Conservation (phyloP, 2,888 invertebrate genomes). For the Baccha elongata region DNA sequence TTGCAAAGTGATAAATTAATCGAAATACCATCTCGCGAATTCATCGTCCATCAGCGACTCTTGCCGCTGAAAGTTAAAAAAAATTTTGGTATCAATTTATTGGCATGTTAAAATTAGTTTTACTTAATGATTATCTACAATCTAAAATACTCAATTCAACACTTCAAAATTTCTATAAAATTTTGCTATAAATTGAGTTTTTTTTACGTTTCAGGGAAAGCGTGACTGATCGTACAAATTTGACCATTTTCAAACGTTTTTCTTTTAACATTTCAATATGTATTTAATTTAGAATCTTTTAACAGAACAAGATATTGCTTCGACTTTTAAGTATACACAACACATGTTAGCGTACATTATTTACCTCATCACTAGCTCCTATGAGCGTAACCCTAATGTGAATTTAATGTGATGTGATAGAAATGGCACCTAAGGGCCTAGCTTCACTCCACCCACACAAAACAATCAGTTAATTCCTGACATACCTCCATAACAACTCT, state of each 20-base stretch:
- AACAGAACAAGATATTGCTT: neutral
- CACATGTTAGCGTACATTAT: slow-evolving; percentile 33
- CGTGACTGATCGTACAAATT: slow-evolving; percentile 23
- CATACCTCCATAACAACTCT: slow-evolving; percentile 40
- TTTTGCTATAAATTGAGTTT: too few relatives aligned
- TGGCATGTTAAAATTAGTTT: too few relatives aligned
- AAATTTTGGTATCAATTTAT: too few relatives aligned
- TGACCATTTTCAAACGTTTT: slow-evolving; percentile 45
- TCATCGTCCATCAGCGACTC: too few relatives aligned
- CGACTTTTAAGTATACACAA: neutral
- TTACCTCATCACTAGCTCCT: slow-evolving; percentile 11
- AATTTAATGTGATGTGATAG: slow-evolving; percentile 63
- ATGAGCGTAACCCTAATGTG: slow-evolving; percentile 42
- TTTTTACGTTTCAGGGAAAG: slow-evolving; percentile 26
- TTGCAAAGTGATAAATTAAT: too few relatives aligned
- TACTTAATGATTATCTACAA: too few relatives aligned
- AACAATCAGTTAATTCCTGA: slow-evolving; percentile 25
- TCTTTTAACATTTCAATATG: neutral
- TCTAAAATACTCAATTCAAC: too few relatives aligned
- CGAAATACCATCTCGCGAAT: too few relatives aligned
- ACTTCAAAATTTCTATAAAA: too few relatives aligned
- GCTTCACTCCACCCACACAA: slow-evolving; percentile 49
- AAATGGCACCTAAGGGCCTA: slow-evolving; percentile 36
- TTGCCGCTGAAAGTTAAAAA: too few relatives aligned
- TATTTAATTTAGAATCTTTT: neutral